Conservation (phyloP, 2,113 vertebrate genomes). For the Petromus typicus region DNA sequence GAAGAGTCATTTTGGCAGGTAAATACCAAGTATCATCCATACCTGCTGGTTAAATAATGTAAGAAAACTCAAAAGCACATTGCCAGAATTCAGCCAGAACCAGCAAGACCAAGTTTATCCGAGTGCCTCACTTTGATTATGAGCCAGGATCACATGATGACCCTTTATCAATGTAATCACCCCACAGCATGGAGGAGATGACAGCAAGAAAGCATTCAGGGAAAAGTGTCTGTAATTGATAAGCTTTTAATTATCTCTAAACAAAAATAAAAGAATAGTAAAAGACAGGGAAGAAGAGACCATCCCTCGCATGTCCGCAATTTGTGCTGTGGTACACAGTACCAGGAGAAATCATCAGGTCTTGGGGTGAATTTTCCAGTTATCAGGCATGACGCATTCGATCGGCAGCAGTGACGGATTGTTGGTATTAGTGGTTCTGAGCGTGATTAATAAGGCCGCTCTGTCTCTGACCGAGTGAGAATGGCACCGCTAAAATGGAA, state of each 20-base stretch:
- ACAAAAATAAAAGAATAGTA: neutral
- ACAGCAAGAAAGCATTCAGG: slow-evolving; percentile 6
- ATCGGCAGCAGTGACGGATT: slow-evolving; percentile 92
- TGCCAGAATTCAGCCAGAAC: slow-evolving; percentile 53
- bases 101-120: neutral
- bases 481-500: slow-evolving; percentile 86
- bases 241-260: slow-evolving; percentile 26
- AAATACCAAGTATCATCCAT: neutral
- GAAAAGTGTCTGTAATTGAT: slow-evolving; percentile 54
- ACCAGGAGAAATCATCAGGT: slow-evolving; percentile 90
- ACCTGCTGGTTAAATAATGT: slow-evolving; percentile 30
- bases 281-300: neutral
- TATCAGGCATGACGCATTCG: slow-evolving; percentile 91
- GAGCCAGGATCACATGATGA: neutral
- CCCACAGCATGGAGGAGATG: neutral
- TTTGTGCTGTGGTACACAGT: slow-evolving; percentile 87
- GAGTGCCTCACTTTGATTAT: slow-evolving; percentile 38
- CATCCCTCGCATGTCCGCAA: slow-evolving; percentile 60
- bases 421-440: slow-evolving; percentile 95
- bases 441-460: slow-evolving; percentile 95
- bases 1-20: neutral
- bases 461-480: slow-evolving; percentile 90
- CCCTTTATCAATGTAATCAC: neutral
- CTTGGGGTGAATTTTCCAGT: slow-evolving; percentile 91
- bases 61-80: slow-evolving; percentile 21